Percentiles rank a stretch among this genome's conserved stretches.
Evolutionary conservation across 2,797 vertebrate genomes (phyloP).

Genomic region (Tauraco hartlaubi): DNA sequence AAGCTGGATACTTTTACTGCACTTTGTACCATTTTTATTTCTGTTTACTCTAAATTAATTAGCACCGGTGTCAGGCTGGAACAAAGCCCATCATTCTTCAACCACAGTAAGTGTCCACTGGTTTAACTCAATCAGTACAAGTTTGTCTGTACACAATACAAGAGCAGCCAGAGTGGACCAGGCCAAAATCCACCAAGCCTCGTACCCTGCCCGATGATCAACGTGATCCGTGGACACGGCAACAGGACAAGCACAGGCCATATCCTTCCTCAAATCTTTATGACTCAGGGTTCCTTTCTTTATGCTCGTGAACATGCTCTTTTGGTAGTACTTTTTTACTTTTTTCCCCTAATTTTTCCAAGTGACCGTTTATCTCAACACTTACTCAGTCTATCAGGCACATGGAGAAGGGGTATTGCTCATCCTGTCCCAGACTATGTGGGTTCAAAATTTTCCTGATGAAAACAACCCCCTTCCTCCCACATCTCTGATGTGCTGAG

Average conservation of each 20-base stretch:
- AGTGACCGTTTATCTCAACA: background rate
- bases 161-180: background rate
- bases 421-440: background rate
- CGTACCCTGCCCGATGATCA: background rate
- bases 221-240: background rate
- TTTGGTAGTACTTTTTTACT: background rate
- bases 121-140: background rate
- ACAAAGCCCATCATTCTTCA: conserved; percentile 34
- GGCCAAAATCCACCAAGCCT: background rate
- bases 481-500: background rate
- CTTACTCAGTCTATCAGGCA: background rate
- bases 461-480: background rate
- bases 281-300: background rate
- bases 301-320: background rate
- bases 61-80: background rate
- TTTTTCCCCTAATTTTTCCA: background rate
- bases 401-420: background rate
- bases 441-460: background rate
- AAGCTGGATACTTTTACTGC: conserved; percentile 34
- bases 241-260: background rate
- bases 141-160: background rate
- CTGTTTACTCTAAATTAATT: conserved; percentile 46
- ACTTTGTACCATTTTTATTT: conserved; percentile 47
- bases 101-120: background rate
- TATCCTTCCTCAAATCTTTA: background rate